phyloP scores from a whole-genome alignment of 37 sponge, comb jelly and placozoan genomes.

The Haliclona indistincta region DNA sequence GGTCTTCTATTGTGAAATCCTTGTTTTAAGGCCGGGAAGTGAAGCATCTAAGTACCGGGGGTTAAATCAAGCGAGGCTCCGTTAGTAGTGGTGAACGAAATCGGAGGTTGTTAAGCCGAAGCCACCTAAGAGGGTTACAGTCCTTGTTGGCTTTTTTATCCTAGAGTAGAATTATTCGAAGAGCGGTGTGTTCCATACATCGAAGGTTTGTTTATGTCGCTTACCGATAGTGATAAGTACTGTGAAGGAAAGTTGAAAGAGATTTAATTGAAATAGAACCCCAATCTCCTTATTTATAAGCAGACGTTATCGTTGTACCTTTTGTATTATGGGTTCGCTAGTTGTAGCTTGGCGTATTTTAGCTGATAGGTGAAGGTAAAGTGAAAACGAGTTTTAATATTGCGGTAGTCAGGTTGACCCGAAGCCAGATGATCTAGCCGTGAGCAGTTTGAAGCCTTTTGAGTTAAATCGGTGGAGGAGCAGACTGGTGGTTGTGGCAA shows the following conservation, averaged over 20 bases:
- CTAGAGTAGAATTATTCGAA: conserved; percentile 74
- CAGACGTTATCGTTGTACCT: conserved; percentile 80
- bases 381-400: conserved; percentile 72
- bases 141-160: neutral
- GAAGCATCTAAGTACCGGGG: conserved; percentile 81
- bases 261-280: conserved; percentile 68
- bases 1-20: conserved; percentile 1
- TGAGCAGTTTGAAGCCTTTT: conserved; percentile 69
- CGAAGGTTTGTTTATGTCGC: conserved; percentile 55
- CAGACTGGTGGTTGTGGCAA: conserved; percentile 93
- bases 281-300: conserved; percentile 66
- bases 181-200: conserved; percentile 78
- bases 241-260: conserved; percentile 88
- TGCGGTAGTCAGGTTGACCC: conserved; percentile 71
- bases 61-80: conserved; percentile 75
- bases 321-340: conserved; percentile 86
- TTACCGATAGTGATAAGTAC: conserved; percentile 79
- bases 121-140: conserved; percentile 72
- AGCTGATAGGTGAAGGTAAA: conserved; percentile 71
- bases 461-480: conserved; percentile 48
- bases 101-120: conserved; percentile 8
- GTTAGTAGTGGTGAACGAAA: conserved; percentile 84
- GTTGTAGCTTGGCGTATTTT: conserved; percentile 75
- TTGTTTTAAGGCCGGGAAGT: conserved; percentile 39
- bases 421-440: conserved; percentile 85